phyloP scores from a whole-genome alignment of 2,113 vertebrate species.

The Aphelocoma coerulescens region DNA sequence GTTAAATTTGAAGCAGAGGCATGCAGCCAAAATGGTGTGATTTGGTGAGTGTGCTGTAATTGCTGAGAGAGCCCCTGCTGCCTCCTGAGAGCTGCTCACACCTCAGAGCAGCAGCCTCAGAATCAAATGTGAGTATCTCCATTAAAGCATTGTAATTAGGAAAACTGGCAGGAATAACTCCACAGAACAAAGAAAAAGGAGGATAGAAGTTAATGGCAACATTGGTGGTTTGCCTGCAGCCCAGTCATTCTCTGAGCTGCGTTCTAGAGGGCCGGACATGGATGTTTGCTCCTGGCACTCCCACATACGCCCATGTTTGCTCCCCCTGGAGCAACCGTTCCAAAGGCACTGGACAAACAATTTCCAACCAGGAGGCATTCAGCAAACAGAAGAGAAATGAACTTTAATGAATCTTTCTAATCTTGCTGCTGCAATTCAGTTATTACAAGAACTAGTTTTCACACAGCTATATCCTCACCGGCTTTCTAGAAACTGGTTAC shows the following conservation, averaged over 20 bases:
- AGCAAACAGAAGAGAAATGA: not conserved
- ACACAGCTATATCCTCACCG: not conserved
- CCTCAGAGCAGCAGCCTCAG: not conserved
- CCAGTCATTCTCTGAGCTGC: not conserved
- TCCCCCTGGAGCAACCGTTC: not conserved
- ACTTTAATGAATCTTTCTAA: not conserved
- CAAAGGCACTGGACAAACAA: not conserved
- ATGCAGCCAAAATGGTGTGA: not conserved
- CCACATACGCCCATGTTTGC: not conserved
- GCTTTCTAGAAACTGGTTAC: not conserved
- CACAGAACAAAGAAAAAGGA: not conserved
- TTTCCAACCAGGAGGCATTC: not conserved
- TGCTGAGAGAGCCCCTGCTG: not conserved
- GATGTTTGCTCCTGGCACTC: not conserved
- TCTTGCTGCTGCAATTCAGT: not conserved
- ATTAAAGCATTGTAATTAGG: not conserved
- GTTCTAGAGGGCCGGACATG: not conserved
- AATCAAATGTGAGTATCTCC: not conserved
- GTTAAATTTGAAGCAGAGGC: not conserved
- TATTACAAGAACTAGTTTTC: not conserved
- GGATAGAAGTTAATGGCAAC: not conserved
- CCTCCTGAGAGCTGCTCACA: not conserved
- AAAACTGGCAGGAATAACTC: not conserved
- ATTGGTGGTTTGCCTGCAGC: not conserved
- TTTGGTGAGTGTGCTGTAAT: not conserved